Conservation (phyloP, 1,140 invertebrate species). For the Caenorhabditis tropicalis region DNA sequence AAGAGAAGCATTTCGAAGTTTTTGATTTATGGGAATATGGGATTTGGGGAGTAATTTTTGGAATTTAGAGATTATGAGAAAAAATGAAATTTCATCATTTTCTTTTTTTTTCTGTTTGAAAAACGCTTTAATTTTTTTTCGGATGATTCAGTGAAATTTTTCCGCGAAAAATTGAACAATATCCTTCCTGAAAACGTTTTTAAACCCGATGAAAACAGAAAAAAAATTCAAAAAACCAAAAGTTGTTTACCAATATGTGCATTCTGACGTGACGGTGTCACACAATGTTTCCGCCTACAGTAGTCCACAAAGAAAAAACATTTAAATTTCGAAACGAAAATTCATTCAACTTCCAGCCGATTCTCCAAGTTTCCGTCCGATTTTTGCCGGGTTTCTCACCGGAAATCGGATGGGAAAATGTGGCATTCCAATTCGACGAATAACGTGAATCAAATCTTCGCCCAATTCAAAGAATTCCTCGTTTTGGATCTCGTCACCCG, state of each 20-base stretch:
- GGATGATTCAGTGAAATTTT: too few species aligned
- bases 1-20: not conserved
- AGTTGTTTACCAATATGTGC: too few species aligned
- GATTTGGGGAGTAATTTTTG: not conserved
- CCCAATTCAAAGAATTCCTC: not conserved
- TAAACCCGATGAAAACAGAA: too few species aligned
- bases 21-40: not conserved
- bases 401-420: constrained; percentile 30
- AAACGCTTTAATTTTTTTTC: too few species aligned
- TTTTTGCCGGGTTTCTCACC: not conserved
- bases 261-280: not conserved
- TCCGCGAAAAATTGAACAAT: too few species aligned
- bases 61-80: not conserved
- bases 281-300: not conserved
- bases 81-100: not conserved
- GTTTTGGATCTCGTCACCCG: not conserved
- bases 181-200: too few species aligned
- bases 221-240: too few species aligned
- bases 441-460: not conserved
- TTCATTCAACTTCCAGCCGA: not conserved
- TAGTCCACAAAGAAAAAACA: not conserved
- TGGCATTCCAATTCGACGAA: not conserved
- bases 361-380: not conserved
- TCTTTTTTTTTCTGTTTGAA: too few species aligned
- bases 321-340: not conserved